Evolutionary conservation across 2,797 vertebrate species (phyloP).

Genomic region (Sebastes matsubarae): DNA sequence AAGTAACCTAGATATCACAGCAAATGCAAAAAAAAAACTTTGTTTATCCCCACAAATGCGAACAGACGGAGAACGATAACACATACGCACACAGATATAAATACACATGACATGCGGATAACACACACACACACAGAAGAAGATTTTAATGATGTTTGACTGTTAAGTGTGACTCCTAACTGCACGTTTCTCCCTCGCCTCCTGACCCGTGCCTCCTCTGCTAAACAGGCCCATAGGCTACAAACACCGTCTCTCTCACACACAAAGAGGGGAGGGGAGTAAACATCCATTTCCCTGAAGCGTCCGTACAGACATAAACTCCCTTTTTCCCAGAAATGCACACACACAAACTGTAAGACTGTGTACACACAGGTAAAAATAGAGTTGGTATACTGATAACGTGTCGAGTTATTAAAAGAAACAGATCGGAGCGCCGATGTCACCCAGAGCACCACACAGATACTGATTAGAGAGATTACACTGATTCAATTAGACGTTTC

Average conservation of each 20-base stretch:
- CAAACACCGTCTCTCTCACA: neutral
- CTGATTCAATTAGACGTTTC: slow-evolving; percentile 61
- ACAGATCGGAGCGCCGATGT: slow-evolving; percentile 17
- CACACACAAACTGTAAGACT: neutral
- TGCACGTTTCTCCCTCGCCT: slow-evolving; percentile 46
- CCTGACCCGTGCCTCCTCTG: slow-evolving; percentile 46
- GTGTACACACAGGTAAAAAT: neutral
- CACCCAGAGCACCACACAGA: slow-evolving; percentile 19
- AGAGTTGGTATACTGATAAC: neutral
- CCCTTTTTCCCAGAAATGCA: neutral
- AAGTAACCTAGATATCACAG: slow-evolving; percentile 19
- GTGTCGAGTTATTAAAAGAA: slow-evolving; percentile 24
- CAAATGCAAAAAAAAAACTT: neutral
- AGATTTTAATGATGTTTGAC: slow-evolving; percentile 76
- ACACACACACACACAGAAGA: slow-evolving; percentile 12
- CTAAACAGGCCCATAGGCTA: slow-evolving; percentile 61
- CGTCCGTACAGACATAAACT: slow-evolving; percentile 16
- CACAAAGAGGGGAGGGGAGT: neutral
- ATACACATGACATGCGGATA: slow-evolving; percentile 9
- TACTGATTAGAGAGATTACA: slow-evolving; percentile 57
- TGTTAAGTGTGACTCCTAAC: slow-evolving; percentile 55
- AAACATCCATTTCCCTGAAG: slow-evolving; percentile 53
- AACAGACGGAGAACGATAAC: slow-evolving; percentile 3
- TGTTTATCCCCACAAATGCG: neutral
- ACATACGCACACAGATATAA: neutral